Percentiles rank a stretch among this genome's conserved stretches.
These are phyloP conservation scores for Lagodon rhomboides DNA, from an alignment of 2,797 vertebrate genomes.

Conservation along the genomic window DNA sequence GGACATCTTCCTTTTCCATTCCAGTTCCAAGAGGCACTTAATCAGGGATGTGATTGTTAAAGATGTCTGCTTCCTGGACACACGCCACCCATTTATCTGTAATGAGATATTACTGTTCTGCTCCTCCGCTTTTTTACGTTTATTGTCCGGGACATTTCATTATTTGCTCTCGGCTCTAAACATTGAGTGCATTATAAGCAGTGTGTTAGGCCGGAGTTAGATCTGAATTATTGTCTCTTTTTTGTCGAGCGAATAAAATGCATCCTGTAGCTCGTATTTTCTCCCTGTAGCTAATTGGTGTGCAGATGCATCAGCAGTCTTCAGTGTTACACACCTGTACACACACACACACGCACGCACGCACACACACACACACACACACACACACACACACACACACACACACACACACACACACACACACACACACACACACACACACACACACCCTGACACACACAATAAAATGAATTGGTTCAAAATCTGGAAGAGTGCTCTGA, in stretches of 20 bases:
- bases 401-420: slow-evolving; percentile 4
- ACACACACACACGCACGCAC: not conserved
- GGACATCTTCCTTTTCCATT: slow-evolving; percentile 22
- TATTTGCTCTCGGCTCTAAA: slow-evolving; percentile 28
- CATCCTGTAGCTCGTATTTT: not conserved
- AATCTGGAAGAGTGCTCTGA: slow-evolving; percentile 27
- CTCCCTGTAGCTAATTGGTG: slow-evolving; percentile 30
- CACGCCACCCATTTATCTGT: slow-evolving; percentile 41
- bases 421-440: not conserved
- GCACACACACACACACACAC: not conserved
- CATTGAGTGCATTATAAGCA: not conserved
- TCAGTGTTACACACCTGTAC: not conserved
- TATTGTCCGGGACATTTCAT: slow-evolving; percentile 41
- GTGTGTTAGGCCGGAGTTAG: slow-evolving; percentile 1
- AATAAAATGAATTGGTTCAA: slow-evolving; percentile 26
- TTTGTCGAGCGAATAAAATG: slow-evolving; percentile 46
- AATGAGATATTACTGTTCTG: slow-evolving; percentile 38
- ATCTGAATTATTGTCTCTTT: slow-evolving; percentile 42
- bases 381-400: slow-evolving; percentile 10
- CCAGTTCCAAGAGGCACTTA: slow-evolving; percentile 45
- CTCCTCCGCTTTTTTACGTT: slow-evolving; percentile 30
- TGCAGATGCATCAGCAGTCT: slow-evolving; percentile 4
- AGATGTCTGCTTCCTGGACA: slow-evolving; percentile 31
- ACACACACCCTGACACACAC: slow-evolving; percentile 8
- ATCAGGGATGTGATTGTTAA: slow-evolving; percentile 42